Percentiles rank a stretch among this genome's conserved stretches.
These are phyloP conservation scores for Desmodus rotundus DNA, from an alignment of 2,113 vertebrate genomes.

Conservation along the genomic window DNA sequence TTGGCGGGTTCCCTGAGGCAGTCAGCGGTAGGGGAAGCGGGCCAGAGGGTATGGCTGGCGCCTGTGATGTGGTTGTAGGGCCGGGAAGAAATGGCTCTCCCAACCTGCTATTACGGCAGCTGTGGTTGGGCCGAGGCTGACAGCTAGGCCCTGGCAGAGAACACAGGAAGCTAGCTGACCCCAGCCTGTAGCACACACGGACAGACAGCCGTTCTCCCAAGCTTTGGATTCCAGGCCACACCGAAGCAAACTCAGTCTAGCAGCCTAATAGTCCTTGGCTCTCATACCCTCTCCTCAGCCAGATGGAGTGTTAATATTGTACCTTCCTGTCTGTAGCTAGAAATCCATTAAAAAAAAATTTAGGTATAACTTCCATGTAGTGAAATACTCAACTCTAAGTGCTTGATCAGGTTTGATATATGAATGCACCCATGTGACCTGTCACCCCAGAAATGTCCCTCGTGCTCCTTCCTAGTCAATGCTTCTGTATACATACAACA, in stretches of 20 bases:
- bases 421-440: neutral
- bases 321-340: neutral
- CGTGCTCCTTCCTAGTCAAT: neutral
- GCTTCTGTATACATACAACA: neutral
- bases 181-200: neutral
- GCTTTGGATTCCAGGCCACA: neutral
- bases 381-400: neutral
- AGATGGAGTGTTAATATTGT: neutral
- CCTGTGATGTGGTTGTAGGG: conserved; percentile 47
- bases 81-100: conserved; percentile 29
- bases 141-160: neutral
- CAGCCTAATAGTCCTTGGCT: neutral
- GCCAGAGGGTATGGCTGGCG: neutral
- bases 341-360: neutral
- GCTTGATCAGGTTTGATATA: neutral
- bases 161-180: conserved; percentile 12
- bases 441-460: neutral
- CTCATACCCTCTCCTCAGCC: neutral
- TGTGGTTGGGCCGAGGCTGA: conserved; percentile 33
- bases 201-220: neutral
- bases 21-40: neutral
- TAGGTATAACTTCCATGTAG: neutral
- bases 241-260: neutral
- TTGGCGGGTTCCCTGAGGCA: neutral
- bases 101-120: conserved; percentile 43